Percentiles rank a stretch among this genome's conserved stretches.
phyloP scores from a whole-genome alignment of 2,113 vertebrate genomes.

The Urocolius indicus region DNA sequence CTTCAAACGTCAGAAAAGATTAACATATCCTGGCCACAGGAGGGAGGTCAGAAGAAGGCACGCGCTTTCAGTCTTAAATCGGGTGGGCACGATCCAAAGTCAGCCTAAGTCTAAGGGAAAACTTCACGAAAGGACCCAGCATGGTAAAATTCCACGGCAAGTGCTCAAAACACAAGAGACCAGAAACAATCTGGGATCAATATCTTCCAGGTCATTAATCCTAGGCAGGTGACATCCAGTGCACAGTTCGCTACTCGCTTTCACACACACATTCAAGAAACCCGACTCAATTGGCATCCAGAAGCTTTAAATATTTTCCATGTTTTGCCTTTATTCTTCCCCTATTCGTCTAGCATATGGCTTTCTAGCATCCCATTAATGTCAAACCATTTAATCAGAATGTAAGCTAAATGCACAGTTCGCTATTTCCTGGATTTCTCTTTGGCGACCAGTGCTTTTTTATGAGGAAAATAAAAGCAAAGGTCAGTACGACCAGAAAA shows the following conservation, averaged over 20 bases:
- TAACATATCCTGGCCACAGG: conserved; percentile 45
- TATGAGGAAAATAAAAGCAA: conserved; percentile 65
- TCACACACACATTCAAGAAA: conserved; percentile 65
- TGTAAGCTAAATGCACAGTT: conserved; percentile 50
- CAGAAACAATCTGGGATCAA: conserved; percentile 60
- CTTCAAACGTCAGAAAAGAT: conserved; percentile 57
- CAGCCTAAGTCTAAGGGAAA: neutral
- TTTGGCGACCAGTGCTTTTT: conserved; percentile 26
- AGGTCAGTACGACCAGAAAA: conserved; percentile 58
- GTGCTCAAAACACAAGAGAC: conserved; percentile 37
- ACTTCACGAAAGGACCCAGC: neutral
- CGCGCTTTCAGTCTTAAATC: neutral
- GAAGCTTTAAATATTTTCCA: conserved; percentile 62
- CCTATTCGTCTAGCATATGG: conserved; percentile 33
- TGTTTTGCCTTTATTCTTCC: conserved; percentile 47
- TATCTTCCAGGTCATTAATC: conserved; percentile 68
- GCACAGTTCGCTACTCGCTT: conserved; percentile 58
- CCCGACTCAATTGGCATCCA: conserved; percentile 48
- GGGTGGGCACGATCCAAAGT: neutral
- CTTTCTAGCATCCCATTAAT: conserved; percentile 52
- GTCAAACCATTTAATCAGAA: conserved; percentile 29
- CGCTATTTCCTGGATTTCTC: conserved; percentile 60
- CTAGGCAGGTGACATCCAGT: conserved; percentile 44
- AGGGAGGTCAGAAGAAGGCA: conserved; percentile 28
- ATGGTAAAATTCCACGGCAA: conserved; percentile 44